Base-by-base conservation (phyloP, 1,140 invertebrate species). In the Atopsyche davidsoni region DNA sequence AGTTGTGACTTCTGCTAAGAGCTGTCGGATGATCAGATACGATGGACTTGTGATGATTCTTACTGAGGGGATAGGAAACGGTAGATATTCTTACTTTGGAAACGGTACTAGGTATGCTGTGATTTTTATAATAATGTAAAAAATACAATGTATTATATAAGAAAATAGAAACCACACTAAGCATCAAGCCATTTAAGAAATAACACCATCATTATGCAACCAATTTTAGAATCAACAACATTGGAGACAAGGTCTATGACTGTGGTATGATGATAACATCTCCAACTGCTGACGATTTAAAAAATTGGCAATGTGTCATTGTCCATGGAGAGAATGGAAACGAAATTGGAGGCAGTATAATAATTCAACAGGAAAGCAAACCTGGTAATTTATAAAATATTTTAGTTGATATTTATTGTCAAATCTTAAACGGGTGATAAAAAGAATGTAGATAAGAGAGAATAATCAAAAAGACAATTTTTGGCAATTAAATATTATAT, bases 31-130 rank as follows among this genome's bases (percentile, higher is more conserved):
- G 34, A 35, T 36, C 2, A 45, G 55, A 42, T 28, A 34, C 2
- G 55, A 53, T 42, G 55, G 55, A 11, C 14, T 25, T 16, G 21
- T 38, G 2, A 53, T 57, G 19, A 46, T 46, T 2, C 34, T 47
- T 13, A 49, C 13, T 13, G 45, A 49, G 34, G 46, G 51, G 3
- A 31, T 53, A 28, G 43, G 31, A 6, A 36, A 32, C 28, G 55
- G 19, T 17, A 19, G 40, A 17, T 57, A 53, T 28, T 38, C 41
- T 7, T 51, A 45, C 16, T 38, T 18, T 31, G 48, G 41, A 17
- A 45, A 51, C 1, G 13, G 32, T 3, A 44, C 23, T 7, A 22
- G 36, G 48, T 51, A 21, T 44, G 36, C n/a, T n/a, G 6, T 28
- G 6, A 28, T 7, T 28, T 7, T 28, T 28, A 28, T n/a, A 7